Evolutionary conservation across 2,888 invertebrate species (phyloP), one percentile per base, ranked within the genome.

Genomic region (Xanthia togata): DNA sequence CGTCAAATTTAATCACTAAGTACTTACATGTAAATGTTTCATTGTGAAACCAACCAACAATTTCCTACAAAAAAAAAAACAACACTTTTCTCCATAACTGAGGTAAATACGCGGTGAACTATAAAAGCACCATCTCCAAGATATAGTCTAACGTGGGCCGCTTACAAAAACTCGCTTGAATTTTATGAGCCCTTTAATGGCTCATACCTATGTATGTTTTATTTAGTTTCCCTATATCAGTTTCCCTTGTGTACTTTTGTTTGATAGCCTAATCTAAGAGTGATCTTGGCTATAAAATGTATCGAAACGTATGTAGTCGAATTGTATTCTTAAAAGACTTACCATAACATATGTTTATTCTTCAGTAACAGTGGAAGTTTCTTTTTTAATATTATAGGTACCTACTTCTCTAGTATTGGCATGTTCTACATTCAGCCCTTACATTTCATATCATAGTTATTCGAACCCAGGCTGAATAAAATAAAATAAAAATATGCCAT

Each of bases 121-220:
- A 89, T 90, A 92, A 93, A 86, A 92, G 88, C 88, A 87, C 91
- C 75, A 88, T 91, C 89, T 90, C 83, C 84, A 89, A 89, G 89
- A 92, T 92, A 92, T 90, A 90, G 90, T 89, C 84, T 88, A 84
- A 92, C 92, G 92, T 90, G 92, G 89, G 86, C 47, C 73, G 89
- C 90, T 89, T 92, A 91, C 88, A 86, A 83, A 87, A 75, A 82
- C 81, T 77, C 83, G 83, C 85, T 87, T 88, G 83, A 87, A 89
- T 89, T 93, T 93, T 93, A 93, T 90, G 91, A 88, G 76, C 83
- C 82, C 80, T 91, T 91, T 92, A 92, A 92, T 91, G 90, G 87
- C 89, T 88, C 88, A 89, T 88, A 87, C 83, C 87, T 89, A 89
- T 89, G 53, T 75, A 76, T 82, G 89, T 92, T 91, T 92, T 92